Evolutionary conservation across 2,888 invertebrate species (phyloP), one percentile per base, ranked within the genome.

Genomic region (Spodoptera littoralis): DNA sequence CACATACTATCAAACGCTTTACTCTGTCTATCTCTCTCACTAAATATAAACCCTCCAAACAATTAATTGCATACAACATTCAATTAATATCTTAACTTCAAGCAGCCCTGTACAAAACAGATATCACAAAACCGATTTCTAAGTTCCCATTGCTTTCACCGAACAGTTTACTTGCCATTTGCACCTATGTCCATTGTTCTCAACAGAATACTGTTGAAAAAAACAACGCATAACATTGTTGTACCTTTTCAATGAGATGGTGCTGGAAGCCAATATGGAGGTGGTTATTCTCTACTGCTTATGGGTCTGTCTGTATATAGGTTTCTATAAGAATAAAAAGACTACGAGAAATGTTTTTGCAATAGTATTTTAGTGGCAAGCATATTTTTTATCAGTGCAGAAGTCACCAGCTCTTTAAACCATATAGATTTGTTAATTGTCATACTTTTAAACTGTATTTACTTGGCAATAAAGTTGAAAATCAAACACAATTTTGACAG

Each of bases 111-210:
- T 63, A 47, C 57, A 52, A 56, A 59, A 80, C 73, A 79, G 80
- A 84, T 85, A 88, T 83, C 76, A 76, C 79, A 79, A 18, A 82
- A 84, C 81, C 83, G 84, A 86, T 90, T 91, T 90, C 88, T 88
- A 86, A 82, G 84, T 90, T 90, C 90, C 80, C 90, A 90, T 84
- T 86, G 86, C 92, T 92, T 92, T 92, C 92, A 83, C 92, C 83
- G 55, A 80, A 85, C 86, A 76, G 83, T 86, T 83, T 81, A 82
- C 81, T 80, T 83, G 81, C 79, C 82, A 84, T 90, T 90, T 86
- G 83, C 90, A 88, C 88, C 83, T 84, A 76, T 70, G 65, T 18
- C 84, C 82, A 88, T 91, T 91, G 90, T 91, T 90, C 85, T 82
- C 74, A 63, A 65, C 73, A 56, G 72, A 75, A 76, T 76, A 71